Evolutionary conservation across 2,797 vertebrate species (phyloP).

Genomic region (Typhlichthys eigenmanni): DNA sequence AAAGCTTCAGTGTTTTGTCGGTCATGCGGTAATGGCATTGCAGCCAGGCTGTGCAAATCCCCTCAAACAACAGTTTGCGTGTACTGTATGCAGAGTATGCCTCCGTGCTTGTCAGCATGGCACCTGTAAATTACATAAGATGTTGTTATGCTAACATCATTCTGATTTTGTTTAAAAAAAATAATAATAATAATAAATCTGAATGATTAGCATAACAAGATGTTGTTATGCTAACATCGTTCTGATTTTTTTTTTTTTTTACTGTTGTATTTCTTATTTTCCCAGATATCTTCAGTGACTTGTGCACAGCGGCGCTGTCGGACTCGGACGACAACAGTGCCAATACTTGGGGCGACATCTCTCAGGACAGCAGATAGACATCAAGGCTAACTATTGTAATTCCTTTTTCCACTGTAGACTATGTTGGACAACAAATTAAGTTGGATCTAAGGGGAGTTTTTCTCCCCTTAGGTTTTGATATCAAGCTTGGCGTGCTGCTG

Average conservation of each 20-base stretch:
- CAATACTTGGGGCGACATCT: conserved; percentile 64
- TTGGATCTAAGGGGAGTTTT: not conserved
- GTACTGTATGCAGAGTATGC: conserved; percentile 10
- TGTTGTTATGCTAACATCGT: too few species aligned
- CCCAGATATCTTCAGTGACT: conserved; percentile 83
- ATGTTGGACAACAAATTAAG: conserved; percentile 13
- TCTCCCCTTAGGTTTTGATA: conserved; percentile 1
- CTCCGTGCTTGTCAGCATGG: conserved; percentile 17
- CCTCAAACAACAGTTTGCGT: conserved; percentile 33
- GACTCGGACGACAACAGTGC: conserved; percentile 75
- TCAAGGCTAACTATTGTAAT: conserved; percentile 21
- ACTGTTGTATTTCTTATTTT: conserved; percentile 32
- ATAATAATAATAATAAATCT: too few species aligned
- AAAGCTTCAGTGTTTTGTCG: conserved; percentile 29
- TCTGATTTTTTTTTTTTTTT: conserved; percentile 1
- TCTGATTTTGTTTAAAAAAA: too few species aligned
- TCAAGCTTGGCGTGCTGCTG: conserved; percentile 14
- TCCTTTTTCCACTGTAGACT: conserved; percentile 7
- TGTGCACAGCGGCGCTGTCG: conserved; percentile 76
- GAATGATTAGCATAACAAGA: too few species aligned
- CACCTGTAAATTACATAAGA: not conserved
- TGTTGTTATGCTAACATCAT: not conserved
- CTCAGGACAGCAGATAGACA: conserved; percentile 75
- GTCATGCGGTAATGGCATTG: conserved; percentile 26
- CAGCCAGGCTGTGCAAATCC: conserved; percentile 34